These are phyloP conservation scores for Cheilosia variabilis DNA, from an alignment of 2,888 invertebrate species.

Conservation along the genomic window DNA sequence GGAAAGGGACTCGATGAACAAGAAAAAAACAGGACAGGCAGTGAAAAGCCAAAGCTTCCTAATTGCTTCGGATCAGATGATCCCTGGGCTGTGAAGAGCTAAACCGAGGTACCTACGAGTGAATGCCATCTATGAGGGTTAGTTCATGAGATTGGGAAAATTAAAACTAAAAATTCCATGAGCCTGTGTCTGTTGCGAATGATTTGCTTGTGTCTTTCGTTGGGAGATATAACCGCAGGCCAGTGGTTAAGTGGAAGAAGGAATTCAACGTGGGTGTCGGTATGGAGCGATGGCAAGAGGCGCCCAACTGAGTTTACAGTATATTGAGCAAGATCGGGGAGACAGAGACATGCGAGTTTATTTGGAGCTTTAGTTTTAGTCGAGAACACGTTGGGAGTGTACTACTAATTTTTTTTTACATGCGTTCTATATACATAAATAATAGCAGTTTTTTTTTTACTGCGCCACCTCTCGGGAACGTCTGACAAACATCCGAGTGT, in stretches of 20 bases:
- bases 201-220: slow-evolving; percentile 35
- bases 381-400: no score
- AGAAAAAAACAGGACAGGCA: slow-evolving; percentile 12
- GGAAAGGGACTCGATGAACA: slow-evolving; percentile 30
- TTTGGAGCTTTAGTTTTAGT: background rate
- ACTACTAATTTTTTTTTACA: no score
- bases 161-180: slow-evolving; percentile 39
- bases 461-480: no score
- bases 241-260: slow-evolving; percentile 21
- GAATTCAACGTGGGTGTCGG: slow-evolving; percentile 26
- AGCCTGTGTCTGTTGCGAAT: slow-evolving; percentile 23
- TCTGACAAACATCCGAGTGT: no score
- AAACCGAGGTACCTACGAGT: no score
- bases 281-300: background rate
- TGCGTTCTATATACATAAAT: no score
- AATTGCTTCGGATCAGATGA: slow-evolving; percentile 60
- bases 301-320: background rate
- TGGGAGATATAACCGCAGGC: slow-evolving; percentile 28
- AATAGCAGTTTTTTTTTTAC: no score
- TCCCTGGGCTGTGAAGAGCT: background rate
- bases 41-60: slow-evolving; percentile 44
- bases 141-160: slow-evolving; percentile 33
- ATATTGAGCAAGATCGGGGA: background rate
- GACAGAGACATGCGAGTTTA: background rate
- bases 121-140: background rate